A percentile compares a stretch with the other conserved stretches of the same genome.
Conservation (phyloP, 2,888 invertebrate genomes). For the Drosophila recens region DNA sequence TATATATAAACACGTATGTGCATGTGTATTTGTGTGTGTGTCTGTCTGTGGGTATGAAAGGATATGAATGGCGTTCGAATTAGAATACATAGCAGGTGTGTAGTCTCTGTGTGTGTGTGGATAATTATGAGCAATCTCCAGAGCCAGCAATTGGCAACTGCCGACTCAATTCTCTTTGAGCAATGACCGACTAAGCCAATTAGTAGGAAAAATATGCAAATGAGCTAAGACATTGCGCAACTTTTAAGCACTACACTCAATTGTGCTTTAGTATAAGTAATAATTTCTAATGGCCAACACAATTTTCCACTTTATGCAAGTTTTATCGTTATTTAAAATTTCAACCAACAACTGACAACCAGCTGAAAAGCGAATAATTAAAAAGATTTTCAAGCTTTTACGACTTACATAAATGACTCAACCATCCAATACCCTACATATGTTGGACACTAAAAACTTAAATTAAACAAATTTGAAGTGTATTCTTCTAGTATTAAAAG, state of each 20-base stretch:
- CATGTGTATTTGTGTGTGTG: conserved; percentile 9
- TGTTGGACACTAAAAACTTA: not conserved
- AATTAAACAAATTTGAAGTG: not conserved
- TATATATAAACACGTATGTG: conserved; percentile 10
- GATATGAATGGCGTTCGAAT: conserved; percentile 72
- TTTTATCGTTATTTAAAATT: conserved; percentile 24
- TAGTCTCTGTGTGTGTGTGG: conserved; percentile 17
- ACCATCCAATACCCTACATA: conserved; percentile 9
- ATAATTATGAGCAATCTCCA: conserved; percentile 70
- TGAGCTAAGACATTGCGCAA: conserved; percentile 44
- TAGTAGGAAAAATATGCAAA: conserved; percentile 69
- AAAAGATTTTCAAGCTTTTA: not conserved
- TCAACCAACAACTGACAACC: conserved; percentile 26
- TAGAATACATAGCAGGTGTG: conserved; percentile 58
- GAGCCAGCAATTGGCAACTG: conserved; percentile 26
- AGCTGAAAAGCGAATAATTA: conserved; percentile 6
- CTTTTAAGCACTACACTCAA: conserved; percentile 61
- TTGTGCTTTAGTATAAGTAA: conserved; percentile 64
- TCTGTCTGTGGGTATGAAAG: conserved; percentile 26
- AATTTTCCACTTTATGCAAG: conserved; percentile 65
- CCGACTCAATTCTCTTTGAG: conserved; percentile 50
- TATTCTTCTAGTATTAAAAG: too few relatives aligned
- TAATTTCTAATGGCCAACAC: conserved; percentile 75
- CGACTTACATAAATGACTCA: not conserved
- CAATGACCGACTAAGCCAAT: conserved; percentile 73